Base-by-base conservation (phyloP, 2,797 vertebrate genomes). In the Sciurus vulgaris region DNA sequence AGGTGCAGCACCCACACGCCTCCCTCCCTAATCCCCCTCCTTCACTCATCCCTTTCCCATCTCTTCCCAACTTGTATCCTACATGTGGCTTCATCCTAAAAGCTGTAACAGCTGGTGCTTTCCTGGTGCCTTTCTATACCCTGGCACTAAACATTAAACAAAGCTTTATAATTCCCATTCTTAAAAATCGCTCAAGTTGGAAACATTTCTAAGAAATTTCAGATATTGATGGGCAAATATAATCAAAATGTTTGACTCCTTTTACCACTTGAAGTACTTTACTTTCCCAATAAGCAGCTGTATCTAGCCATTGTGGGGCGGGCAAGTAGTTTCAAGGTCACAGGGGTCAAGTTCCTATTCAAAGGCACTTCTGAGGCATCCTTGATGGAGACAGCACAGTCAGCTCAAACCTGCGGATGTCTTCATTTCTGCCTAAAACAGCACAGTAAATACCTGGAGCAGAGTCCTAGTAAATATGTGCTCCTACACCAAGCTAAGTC, bases 201-300 rank as follows among this genome's bases (percentile, higher is more conserved):
- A 93, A 90, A 47, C 15, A 47, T 72, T 91, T 89, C 69, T 69
- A 85, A 49, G 30, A 89, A 79, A 87, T 41, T 69, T n/a, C n/a
- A 67, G 76, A 73, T 28, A 88, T 91, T 91, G 13, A 73, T 30
- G 65, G 41, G 4, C 63, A n/a, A 91, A 13, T 24, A 92, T n/a
- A 86, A 56, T 63, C 15, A 70, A 83, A 89, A 76, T 59, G 15
- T 18, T 38, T 72, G 41, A n/a, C 20, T 47, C 77, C 76, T 83
- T 59, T 85, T 26, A 61, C 9, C 61, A 59, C 54, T 74, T 84
- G 18, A 74, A 88, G n/a, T 86, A 56, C 30, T 82, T 93, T 49
- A 72, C 30, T 44, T 88, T 77, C 51, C 49, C 7, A 47, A 18
- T 24, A 79, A 79, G 30, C 17, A 77, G 51, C 69, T 79, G 28